A percentile compares a stretch with the other conserved stretches of the same genome.
These are phyloP conservation scores for Erpobdella octoculata DNA, from an alignment of 2,888 invertebrate species.

Conservation along the genomic window DNA sequence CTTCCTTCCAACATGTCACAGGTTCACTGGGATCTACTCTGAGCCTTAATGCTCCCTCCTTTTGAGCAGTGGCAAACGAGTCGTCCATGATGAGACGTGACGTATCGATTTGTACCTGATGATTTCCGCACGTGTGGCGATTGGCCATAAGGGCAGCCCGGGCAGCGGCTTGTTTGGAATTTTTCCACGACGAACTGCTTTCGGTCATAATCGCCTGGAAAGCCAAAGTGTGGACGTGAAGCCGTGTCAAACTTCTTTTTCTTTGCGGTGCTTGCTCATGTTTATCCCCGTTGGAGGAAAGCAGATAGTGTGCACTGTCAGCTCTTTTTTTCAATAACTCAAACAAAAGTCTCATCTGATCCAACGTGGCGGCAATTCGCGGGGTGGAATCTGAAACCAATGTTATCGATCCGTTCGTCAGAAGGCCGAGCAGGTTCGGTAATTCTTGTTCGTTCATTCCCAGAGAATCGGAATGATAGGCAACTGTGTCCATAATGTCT, in stretches of 20 bases:
- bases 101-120: slow-evolving; percentile 56
- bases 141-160: slow-evolving; percentile 75
- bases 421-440: slow-evolving; percentile 66
- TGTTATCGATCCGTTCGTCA: slow-evolving; percentile 65
- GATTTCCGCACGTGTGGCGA: slow-evolving; percentile 70
- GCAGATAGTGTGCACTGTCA: slow-evolving; percentile 26
- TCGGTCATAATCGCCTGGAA: slow-evolving; percentile 73
- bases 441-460: slow-evolving; percentile 85
- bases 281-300: background rate
- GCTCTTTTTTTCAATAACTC: slow-evolving; percentile 41
- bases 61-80: slow-evolving; percentile 62
- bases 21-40: slow-evolving; percentile 65
- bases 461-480: slow-evolving; percentile 70
- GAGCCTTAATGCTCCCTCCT: slow-evolving; percentile 54
- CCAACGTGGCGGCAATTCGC: slow-evolving; percentile 68
- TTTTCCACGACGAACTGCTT: slow-evolving; percentile 63
- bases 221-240: slow-evolving; percentile 79
- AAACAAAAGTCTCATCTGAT: slow-evolving; percentile 70
- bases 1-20: slow-evolving; percentile 74
- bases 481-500: slow-evolving; percentile 62
- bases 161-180: slow-evolving; percentile 70
- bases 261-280: background rate
- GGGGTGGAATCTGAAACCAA: slow-evolving; percentile 71
- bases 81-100: slow-evolving; percentile 69
- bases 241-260: slow-evolving; percentile 62